phyloP scores from a whole-genome alignment of 1,140 invertebrate genomes.

The Drosophila malerkotliana region DNA sequence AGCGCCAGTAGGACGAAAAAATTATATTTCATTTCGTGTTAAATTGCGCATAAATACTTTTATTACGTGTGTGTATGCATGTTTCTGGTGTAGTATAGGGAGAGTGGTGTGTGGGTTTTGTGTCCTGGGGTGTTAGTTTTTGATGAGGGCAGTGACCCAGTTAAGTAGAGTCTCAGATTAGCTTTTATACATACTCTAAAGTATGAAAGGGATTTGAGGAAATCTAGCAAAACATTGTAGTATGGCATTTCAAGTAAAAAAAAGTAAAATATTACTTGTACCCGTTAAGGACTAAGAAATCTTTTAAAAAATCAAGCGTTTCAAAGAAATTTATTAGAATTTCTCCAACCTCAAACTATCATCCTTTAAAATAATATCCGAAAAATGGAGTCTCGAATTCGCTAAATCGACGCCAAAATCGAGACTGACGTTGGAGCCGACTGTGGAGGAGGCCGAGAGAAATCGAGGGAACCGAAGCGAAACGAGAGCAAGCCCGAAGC shows the following conservation, averaged over 20 bases:
- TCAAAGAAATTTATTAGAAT: too few species aligned
- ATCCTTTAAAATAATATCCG: background rate
- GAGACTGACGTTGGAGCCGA: slow-evolving; percentile 25
- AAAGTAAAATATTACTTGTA: too few species aligned
- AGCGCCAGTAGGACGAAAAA: slow-evolving; percentile 19
- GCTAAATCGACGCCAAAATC: slow-evolving; percentile 17
- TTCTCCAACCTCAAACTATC: too few species aligned
- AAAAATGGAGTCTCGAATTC: slow-evolving; percentile 4
- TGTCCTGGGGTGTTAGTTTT: slow-evolving; percentile 35
- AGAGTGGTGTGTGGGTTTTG: slow-evolving; percentile 3
- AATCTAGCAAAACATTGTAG: too few species aligned
- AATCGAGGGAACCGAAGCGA: background rate
- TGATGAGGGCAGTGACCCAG: slow-evolving; percentile 30
- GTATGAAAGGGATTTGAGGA: too few species aligned
- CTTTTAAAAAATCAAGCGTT: too few species aligned
- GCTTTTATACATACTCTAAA: background rate
- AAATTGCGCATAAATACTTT: slow-evolving; percentile 71
- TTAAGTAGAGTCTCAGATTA: background rate
- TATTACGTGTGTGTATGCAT: slow-evolving; percentile 17
- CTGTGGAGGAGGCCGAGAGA: background rate
- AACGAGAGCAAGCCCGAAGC: slow-evolving; percentile 16
- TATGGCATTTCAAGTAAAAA: too few species aligned
- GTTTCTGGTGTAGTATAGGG: too few species aligned
- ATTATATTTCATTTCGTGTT: slow-evolving; percentile 67
- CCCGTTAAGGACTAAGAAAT: too few species aligned